These are phyloP conservation scores for Zoanthus gigantus DNA, from an alignment of 92 coral and sea anemone genomes.

Conservation along the genomic window DNA sequence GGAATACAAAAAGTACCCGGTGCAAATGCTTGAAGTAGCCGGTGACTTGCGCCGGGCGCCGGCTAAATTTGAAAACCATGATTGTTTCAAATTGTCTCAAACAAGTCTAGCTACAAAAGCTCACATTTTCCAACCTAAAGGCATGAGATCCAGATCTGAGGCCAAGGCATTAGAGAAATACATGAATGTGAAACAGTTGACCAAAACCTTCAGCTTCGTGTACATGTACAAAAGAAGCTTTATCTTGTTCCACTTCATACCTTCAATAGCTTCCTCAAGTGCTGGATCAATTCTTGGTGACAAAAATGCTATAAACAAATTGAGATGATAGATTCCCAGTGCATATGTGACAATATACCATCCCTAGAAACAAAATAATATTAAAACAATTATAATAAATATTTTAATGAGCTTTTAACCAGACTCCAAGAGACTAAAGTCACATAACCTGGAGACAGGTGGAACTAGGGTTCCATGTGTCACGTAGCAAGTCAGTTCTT, in stretches of 20 bases:
- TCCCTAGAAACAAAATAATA: constrained; percentile 73
- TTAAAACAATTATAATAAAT: neutral
- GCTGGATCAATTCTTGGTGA: constrained; percentile 99
- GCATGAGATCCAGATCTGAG: no score
- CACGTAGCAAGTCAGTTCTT: no score
- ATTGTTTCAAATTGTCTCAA: no score
- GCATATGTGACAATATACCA: constrained; percentile 99
- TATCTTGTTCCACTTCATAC: neutral
- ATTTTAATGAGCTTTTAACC: neutral
- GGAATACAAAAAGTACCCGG: no score
- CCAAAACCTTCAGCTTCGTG: neutral
- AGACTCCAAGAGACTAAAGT: neutral
- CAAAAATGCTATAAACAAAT: constrained; percentile 96
- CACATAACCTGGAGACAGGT: neutral
- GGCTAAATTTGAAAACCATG: no score
- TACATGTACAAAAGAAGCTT: neutral
- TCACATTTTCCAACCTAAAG: no score
- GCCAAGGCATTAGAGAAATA: neutral
- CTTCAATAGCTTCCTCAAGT: constrained; percentile 84
- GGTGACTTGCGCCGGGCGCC: no score
- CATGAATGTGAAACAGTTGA: neutral
- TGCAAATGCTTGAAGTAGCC: no score
- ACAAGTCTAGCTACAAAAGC: no score
- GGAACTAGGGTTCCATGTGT: neutral
- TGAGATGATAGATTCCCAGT: constrained; percentile 93